Base-by-base conservation (phyloP, 2,888 invertebrate genomes). In the Galeopsomyia nigrocyanea region DNA sequence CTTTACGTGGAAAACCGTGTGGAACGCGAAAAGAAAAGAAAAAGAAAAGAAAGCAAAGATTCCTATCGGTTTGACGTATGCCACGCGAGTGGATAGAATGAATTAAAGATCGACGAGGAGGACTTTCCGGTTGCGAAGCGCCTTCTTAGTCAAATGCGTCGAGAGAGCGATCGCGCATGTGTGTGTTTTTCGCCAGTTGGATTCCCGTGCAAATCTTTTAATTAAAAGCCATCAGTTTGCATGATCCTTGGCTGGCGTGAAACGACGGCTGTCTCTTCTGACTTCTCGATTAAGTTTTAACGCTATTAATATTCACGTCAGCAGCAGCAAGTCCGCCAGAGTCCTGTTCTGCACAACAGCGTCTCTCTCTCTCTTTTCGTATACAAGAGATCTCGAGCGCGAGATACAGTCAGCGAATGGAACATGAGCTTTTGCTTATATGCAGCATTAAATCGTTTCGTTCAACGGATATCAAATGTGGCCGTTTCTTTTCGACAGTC, bases 51-150 rank as follows among this genome's bases (percentile, higher is more conserved):
- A 39, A 39, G 39, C 55, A 63, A 51, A n/a, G 66, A 66, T 77
- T 72, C 75, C 78, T 78, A 78, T 77, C 74, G 75, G 75, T 76
- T 78, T 77, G 79, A 77, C 78, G 77, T 71, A 74, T 74, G 78
- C 77, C 78, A 80, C 77, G 80, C 77, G 80, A 26, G 26, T 26
- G 26, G 57, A 64, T 39, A 3, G 63, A 49, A 77, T 80, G 79
- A 80, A 80, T 80, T 80, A 80, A 79, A 80, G 79, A 80, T 79
- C 71, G 62, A 55, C 71, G 76, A 77, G 77, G 77, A 79, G 78
- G 79, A 76, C 76, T 55, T 10, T 39, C 39, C 39, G 39, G 39
- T 39, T 39, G 13, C 7, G 17, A 53, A n/a, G 53, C 53, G 53
- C 17, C 53, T 9, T 39, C 39, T 39, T 39, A 39, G 39, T 39